Evolutionary conservation across 2,888 invertebrate species (phyloP), one percentile per base, ranked within the genome.

Genomic region (Melinaea menophilus): DNA sequence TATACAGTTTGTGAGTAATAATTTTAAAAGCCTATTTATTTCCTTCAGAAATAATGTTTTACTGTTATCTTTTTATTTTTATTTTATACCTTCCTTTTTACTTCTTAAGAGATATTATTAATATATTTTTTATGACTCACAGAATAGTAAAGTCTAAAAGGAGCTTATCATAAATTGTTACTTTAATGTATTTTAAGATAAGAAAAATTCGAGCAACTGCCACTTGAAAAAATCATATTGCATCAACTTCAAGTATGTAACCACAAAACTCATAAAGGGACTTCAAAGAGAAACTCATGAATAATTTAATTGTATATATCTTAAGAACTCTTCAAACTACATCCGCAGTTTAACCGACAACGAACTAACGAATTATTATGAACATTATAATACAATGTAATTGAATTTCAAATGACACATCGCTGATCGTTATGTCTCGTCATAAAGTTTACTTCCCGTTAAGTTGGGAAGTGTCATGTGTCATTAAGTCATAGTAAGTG

Each of bases 171-270:
- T 31, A 31, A 51, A 68, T 66, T 58, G 62, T 62, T 66, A 60
- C 58, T 13, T 61, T 70, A 70, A 68, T 70, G 66, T 64, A 63
- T 63, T 62, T 58, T 45, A 45, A 65, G 69, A 69, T 69, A 69
- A 69, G 56, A 65, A 60, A 55, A 34, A 63, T 63, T 63, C 72
- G 68, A 69, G 69, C 69, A 74, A 67, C 77, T 80, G 81, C 83
- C 82, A 83, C 85, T 85, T 77, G 81, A 84, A 79, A n/a, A 22
- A 75, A 71, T 69, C 68, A 79, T 84, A 78, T 81, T 80, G 85
- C 79, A 85, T 78, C 65, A 71, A 77, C 76, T 77, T 86, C 84
- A 82, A 88, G 88, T 83, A 76, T 77, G 72, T 64, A 64, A 60
- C 71, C 67, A 66, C 63, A 71, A 69, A 70, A 76, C 76, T 74